phyloP scores from a whole-genome alignment of 2,797 vertebrate species.

The Channallabes apus region DNA sequence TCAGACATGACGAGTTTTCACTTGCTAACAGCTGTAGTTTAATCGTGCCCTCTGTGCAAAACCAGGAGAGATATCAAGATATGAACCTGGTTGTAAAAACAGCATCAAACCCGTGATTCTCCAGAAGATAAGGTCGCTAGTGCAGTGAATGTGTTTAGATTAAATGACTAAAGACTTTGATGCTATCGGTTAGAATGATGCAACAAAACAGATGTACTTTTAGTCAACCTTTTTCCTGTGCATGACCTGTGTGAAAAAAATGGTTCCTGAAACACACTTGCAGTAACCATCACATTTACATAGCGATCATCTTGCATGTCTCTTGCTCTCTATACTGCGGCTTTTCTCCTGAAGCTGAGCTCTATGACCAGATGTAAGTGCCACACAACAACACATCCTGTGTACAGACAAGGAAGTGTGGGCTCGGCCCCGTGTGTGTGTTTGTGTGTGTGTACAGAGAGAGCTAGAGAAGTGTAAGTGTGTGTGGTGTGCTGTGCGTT shows the following conservation, averaged over 20 bases:
- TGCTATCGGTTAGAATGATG: neutral
- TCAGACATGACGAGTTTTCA: neutral
- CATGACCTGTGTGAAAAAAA: neutral
- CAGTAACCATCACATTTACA: neutral
- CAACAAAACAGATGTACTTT: conserved; percentile 18
- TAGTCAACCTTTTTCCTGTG: conserved; percentile 27
- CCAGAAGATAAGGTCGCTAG: neutral
- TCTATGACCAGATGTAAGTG: conserved; percentile 24
- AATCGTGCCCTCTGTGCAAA: neutral
- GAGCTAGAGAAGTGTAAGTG: conserved; percentile 11
- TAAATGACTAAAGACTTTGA: neutral
- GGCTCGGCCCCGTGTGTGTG: conserved; percentile 2
- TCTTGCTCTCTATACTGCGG: neutral
- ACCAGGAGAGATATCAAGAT: neutral
- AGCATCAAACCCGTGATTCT: neutral
- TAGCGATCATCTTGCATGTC: neutral
- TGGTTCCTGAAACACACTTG: conserved; percentile 26
- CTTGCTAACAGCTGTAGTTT: neutral
- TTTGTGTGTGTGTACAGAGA: neutral
- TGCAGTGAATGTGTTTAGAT: neutral
- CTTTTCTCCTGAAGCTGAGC: conserved; percentile 24
- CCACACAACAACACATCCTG: conserved; percentile 47
- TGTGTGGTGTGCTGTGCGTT: conserved; percentile 11
- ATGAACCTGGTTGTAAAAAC: neutral
- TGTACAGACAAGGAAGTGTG: conserved; percentile 50